These are phyloP conservation scores for Balaeniceps rex DNA, from an alignment of 2,113 vertebrate species.

Conservation along the genomic window DNA sequence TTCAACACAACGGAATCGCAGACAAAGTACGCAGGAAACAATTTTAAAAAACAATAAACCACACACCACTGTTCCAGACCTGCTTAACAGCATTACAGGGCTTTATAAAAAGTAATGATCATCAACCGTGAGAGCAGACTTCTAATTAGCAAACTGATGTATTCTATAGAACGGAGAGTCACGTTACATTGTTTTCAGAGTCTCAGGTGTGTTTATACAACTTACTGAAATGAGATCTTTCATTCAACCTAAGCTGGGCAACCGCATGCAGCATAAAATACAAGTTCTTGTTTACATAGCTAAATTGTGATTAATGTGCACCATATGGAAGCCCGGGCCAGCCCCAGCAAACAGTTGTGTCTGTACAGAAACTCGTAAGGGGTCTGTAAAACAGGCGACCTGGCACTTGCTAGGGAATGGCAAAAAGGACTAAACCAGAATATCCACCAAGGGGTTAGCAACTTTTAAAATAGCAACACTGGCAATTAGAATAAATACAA, in stretches of 20 bases:
- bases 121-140: neutral
- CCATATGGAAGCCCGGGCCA: slow-evolving; percentile 29
- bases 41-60: neutral
- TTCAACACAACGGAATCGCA: neutral
- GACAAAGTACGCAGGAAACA: neutral
- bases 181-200: neutral
- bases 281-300: slow-evolving; percentile 30
- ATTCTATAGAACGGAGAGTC: neutral
- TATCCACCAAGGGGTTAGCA: neutral
- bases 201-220: neutral
- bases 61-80: neutral
- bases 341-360: slow-evolving; percentile 33
- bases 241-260: slow-evolving; percentile 44
- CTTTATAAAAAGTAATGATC: neutral
- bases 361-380: slow-evolving; percentile 10
- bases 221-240: slow-evolving; percentile 42
- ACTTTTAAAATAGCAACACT: neutral
- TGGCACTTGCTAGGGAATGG: neutral
- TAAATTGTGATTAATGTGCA: slow-evolving; percentile 62
- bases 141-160: neutral
- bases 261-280: slow-evolving; percentile 16
- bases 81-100: slow-evolving; percentile 15
- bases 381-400: neutral
- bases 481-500: slow-evolving; percentile 31
- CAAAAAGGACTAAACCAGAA: slow-evolving; percentile 27